Conservation (phyloP, 2,888 invertebrate genomes). For the Bimastos eiseni region DNA sequence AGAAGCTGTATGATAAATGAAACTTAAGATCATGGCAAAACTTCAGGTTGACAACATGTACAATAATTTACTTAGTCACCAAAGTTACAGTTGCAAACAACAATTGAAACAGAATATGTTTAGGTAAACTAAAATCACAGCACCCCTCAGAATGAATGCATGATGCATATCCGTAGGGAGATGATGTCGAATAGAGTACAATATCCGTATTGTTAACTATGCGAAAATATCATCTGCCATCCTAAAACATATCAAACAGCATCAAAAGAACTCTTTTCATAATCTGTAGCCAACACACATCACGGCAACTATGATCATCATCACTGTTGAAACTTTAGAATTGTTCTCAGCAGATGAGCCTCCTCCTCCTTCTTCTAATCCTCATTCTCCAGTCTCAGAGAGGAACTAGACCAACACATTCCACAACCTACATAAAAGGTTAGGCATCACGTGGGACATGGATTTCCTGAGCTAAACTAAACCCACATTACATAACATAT, state of each 20-base stretch:
- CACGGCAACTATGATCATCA: background rate
- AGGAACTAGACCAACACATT: background rate
- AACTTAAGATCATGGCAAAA: background rate
- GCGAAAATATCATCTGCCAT: background rate
- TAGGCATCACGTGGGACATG: background rate
- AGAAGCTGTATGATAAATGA: background rate
- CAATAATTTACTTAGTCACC: background rate
- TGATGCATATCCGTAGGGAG: background rate
- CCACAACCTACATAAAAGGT: background rate
- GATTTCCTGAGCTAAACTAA: background rate
- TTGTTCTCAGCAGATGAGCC: background rate
- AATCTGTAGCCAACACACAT: background rate
- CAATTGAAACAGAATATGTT: background rate
- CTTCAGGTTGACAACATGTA: background rate
- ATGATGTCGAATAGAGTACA: background rate
- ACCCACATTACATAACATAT: background rate
- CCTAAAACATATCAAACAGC: background rate
- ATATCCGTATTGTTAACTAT: background rate
- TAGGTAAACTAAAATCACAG: background rate
- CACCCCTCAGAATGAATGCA: background rate
- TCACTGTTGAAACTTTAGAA: background rate
- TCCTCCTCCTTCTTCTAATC: background rate
- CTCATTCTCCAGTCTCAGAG: background rate
- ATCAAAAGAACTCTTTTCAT: background rate
- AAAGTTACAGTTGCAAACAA: background rate